Evolutionary conservation across 2,113 vertebrate species (phyloP).

Genomic region (Psophia crepitans): DNA sequence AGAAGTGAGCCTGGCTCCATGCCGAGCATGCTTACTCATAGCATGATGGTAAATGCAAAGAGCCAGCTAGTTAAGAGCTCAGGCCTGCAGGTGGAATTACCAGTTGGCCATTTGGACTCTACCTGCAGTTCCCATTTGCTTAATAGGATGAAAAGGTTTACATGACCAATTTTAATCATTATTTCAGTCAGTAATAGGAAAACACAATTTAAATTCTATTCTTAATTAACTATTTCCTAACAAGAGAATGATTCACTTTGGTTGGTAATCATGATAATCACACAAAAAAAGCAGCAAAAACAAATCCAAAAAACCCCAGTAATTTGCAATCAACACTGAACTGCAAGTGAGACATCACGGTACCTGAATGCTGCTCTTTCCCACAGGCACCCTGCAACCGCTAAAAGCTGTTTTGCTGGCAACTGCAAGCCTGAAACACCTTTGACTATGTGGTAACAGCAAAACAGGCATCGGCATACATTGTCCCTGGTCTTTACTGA

Average conservation of each 20-base stretch:
- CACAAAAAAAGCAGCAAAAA: background rate
- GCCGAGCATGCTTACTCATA: background rate
- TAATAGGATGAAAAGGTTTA: background rate
- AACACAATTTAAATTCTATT: background rate
- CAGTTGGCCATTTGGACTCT: background rate
- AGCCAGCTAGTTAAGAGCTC: background rate
- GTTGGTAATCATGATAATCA: fast-evolving
- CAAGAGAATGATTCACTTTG: background rate
- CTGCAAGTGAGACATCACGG: background rate
- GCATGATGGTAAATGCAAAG: background rate
- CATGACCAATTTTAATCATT: background rate
- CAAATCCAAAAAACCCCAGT: background rate
- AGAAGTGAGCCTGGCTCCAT: background rate
- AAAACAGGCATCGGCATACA: background rate
- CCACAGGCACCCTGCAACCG: background rate
- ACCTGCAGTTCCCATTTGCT: background rate
- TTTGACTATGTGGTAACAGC: background rate
- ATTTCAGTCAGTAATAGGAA: background rate
- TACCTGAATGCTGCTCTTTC: background rate
- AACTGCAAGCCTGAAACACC: background rate
- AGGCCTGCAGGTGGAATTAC: background rate
- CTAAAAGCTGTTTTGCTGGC: background rate
- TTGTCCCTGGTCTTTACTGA: background rate
- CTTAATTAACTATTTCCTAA: background rate
- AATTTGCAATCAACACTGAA: background rate